A percentile compares a stretch with the other conserved stretches of the same genome.
These are phyloP conservation scores for Zoanthus solanderi DNA, from an alignment of 92 coral and sea anemone species.

Conservation along the genomic window DNA sequence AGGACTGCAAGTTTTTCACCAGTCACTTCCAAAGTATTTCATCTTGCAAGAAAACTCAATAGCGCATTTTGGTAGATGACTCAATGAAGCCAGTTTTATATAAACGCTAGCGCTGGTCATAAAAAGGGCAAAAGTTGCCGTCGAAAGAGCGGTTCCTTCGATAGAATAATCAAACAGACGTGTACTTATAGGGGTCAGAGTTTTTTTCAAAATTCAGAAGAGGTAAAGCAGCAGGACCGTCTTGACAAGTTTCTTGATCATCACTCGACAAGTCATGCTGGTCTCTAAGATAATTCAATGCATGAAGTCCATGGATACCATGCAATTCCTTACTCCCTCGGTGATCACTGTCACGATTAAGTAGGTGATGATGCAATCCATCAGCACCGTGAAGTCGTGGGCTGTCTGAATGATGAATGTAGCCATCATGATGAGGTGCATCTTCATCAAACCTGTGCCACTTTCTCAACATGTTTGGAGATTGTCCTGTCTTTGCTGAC, in stretches of 20 bases:
- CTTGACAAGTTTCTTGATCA: background rate
- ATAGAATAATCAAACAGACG: slow-evolving; percentile 1
- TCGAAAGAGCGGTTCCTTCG: background rate
- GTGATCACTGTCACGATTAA: slow-evolving; percentile 8
- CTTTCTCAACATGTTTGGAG: slow-evolving; percentile 76
- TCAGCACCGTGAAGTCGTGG: slow-evolving; percentile 31
- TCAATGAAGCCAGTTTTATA: background rate
- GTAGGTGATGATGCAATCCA: slow-evolving; percentile 10
- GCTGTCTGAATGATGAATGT: slow-evolving; percentile 21
- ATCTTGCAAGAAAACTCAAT: background rate
- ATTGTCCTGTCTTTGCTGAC: slow-evolving; percentile 59
- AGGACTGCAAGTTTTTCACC: no score
- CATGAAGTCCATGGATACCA: slow-evolving; percentile 23
- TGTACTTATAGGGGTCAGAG: background rate
- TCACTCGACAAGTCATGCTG: slow-evolving; percentile 14
- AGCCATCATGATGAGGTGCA: slow-evolving; percentile 37
- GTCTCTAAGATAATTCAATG: background rate
- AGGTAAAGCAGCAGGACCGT: slow-evolving; percentile 7
- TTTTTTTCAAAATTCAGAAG: background rate
- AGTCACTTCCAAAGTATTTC: background rate
- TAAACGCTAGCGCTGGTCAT: background rate
- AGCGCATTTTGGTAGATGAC: background rate
- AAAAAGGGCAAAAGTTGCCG: background rate
- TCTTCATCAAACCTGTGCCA: slow-evolving; percentile 83
- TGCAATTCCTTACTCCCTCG: slow-evolving; percentile 44